These are phyloP conservation scores for Carcinoscorpius rotundicauda DNA, from an alignment of 1,140 invertebrate species.

Conservation along the genomic window DNA sequence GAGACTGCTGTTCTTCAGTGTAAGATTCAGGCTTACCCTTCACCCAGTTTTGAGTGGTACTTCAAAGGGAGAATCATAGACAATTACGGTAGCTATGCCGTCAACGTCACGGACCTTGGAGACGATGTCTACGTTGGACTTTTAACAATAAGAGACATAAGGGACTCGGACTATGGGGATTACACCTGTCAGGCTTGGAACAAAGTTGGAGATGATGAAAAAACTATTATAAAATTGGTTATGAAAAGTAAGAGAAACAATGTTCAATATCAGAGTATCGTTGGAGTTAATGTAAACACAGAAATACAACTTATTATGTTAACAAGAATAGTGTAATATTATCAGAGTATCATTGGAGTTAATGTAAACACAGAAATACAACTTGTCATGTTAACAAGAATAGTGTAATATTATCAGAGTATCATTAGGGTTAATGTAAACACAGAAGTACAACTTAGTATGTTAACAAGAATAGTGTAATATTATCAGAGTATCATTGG, in stretches of 20 bases:
- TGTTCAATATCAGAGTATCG: no score
- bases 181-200: constrained; percentile 77
- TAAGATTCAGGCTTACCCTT: constrained; percentile 78
- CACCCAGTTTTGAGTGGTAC: constrained; percentile 83
- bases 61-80: constrained; percentile 48
- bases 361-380: no score
- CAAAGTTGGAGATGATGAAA: constrained; percentile 48
- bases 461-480: no score
- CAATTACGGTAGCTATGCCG: constrained; percentile 72
- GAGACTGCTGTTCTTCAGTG: constrained; percentile 75
- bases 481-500: no score
- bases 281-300: no score
- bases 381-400: no score
- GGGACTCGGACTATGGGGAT: constrained; percentile 67
- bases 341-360: no score
- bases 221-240: constrained; percentile 55
- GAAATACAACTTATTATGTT: no score
- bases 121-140: constrained; percentile 75
- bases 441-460: no score
- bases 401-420: no score
- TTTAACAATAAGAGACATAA: constrained; percentile 56
- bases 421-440: no score
- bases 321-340: no score
- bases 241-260: constrained; percentile 19
- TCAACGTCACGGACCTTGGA: constrained; percentile 59